Base-by-base conservation (phyloP, 2,888 invertebrate genomes). In the Idaea dimidiata region DNA sequence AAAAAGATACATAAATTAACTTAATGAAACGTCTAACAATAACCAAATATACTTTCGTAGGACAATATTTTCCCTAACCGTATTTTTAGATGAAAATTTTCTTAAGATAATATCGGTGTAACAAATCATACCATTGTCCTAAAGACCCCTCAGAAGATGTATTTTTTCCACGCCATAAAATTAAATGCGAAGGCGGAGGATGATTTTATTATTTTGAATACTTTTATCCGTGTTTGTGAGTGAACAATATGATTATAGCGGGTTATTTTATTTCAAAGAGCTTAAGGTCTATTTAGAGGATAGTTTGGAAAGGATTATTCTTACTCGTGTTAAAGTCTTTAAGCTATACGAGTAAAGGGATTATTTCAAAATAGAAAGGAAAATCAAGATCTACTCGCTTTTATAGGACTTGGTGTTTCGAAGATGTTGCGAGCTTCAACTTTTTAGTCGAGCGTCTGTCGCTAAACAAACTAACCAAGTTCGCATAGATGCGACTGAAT, bases 81-180 rank as follows among this genome's bases (percentile, higher is more conserved):
- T 43, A 59, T 67, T 73, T 62, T 62, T 68, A 71, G 69, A 75
- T 74, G 72, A 72, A 69, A 68, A 69, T 72, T 71, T 71, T 70
- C 61, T 67, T 65, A 62, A 68, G 66, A 70, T 66, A 67, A 69
- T 66, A 66, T 78, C 76, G 67, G 74, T 66, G 83, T 80, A 82
- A 89, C 88, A 89, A 89, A 88, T 88, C 88, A 88, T 88, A 72
- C 79, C 80, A 84, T 88, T 88, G 88, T 88, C 84, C 79, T 77
- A 78, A 73, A 69, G 65, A 72, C 82, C 82, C 83, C 80, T 77
- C 75, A 61, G 65, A 70, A 72, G 77, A 75, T 66, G 75, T 67
- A 74, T 73, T 76, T 86, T 87, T 89, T 89, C 89, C 89, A 85
- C 85, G 80, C 87, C 87, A 89, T 89, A 86, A 89, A 89, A 88